Base-by-base conservation (phyloP, 2,888 invertebrate species). In the Pollenia angustigena region DNA sequence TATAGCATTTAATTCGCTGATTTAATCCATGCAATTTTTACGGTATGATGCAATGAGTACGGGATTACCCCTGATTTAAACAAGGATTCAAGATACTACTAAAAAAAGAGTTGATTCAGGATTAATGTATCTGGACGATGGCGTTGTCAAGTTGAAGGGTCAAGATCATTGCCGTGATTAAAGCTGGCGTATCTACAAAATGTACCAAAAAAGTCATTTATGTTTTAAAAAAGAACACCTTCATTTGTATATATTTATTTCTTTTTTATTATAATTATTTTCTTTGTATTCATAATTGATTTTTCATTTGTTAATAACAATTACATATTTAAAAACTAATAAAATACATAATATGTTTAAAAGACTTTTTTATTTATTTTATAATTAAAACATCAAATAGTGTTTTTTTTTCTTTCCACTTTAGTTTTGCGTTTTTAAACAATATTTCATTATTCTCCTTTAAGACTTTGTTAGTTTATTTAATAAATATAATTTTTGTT, bases 371-470 rank as follows among this genome's bases (percentile, higher is more conserved):
- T 2, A 23, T 78, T 56, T 54, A 14, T 62, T 85, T 75, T 52
- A 75, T 18, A 79, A 69, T 82, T 56, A 66, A 76, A 76, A 80
- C 76, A 64, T 69, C 9, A 78, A 81, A 87, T 83, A 80, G 76
- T 81, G 75, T 44, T 71, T 32, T 85, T 23, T 58, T 32, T 14
- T 52, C 1, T 18, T 52, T 42, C 8, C 10, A 40, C 8, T 60
- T 46, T 60, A 11, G 9, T 50, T 68, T 60, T 56, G 16, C 32
- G 4, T 50, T 76, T 72, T 42, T 1, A 54, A 60, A 68, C 23
- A 52, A 76, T 62, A 50, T 9, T 60, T 18, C 32, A 32, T 32
- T 68, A 44, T 69, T 71, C 62, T 54, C 11, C 50, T 75, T 78
- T 48, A 72, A 85, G 58, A 85, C 40, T 64, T 69, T 42, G 54